Conservation (phyloP, 2,797 vertebrate genomes). For the Melanotaenia pygmaea region DNA sequence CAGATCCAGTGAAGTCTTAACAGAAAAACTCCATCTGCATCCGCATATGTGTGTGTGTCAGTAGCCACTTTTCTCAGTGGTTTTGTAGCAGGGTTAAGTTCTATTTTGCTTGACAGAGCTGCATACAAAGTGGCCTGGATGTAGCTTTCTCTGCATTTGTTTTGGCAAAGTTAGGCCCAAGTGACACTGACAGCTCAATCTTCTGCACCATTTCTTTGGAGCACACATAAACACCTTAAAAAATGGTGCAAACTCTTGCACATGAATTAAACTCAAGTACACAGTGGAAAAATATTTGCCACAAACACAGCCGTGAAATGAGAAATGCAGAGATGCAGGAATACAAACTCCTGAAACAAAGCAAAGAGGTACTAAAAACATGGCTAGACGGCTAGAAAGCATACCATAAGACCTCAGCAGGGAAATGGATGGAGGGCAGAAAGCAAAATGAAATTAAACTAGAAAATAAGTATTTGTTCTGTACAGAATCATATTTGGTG, state of each 20-base stretch:
- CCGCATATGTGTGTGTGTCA: conserved; percentile 16
- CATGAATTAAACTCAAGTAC: not conserved
- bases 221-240: conserved; percentile 11
- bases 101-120: conserved; percentile 56
- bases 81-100: conserved; percentile 21
- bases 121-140: conserved; percentile 44
- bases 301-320: not conserved
- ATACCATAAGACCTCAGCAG: not conserved
- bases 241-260: conserved; percentile 1
- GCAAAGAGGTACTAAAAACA: conserved; percentile 34
- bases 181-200: conserved; percentile 59
- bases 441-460: conserved; percentile 13
- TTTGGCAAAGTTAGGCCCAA: conserved; percentile 57
- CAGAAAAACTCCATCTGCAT: conserved; percentile 6
- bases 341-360: not conserved
- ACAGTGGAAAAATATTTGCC: not conserved
- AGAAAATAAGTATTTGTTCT: not conserved
- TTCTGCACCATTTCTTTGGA: conserved; percentile 32
- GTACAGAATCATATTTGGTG: not conserved
- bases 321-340: not conserved
- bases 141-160: conserved; percentile 56
- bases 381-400: conserved; percentile 36
- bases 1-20: not conserved
- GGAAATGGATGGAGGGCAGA: conserved; percentile 20
- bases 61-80: conserved; percentile 30